Evolutionary conservation across 2,888 invertebrate genomes (phyloP).

Genomic region (Apotomis capreana): DNA sequence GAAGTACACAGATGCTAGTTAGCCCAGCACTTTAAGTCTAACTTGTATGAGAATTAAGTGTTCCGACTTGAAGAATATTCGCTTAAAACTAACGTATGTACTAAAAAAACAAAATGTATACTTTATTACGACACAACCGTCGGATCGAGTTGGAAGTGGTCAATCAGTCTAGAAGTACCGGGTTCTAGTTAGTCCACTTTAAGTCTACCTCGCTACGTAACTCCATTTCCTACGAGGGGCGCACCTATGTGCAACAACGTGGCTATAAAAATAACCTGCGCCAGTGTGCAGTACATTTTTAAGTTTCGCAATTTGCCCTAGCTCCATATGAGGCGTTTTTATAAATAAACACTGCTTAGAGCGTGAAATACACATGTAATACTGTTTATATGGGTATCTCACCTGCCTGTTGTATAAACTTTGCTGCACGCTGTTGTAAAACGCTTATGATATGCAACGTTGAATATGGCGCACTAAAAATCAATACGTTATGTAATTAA

Average conservation of each 20-base stretch:
- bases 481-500: not conserved
- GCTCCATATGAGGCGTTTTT: constrained; percentile 23
- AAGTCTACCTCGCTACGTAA: constrained; percentile 54
- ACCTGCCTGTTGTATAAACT: constrained; percentile 20
- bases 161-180: constrained; percentile 73
- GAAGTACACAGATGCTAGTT: too few relatives aligned
- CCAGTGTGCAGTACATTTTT: constrained; percentile 20
- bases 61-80: too few relatives aligned
- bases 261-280: constrained; percentile 36
- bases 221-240: constrained; percentile 35
- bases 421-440: not conserved
- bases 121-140: constrained; percentile 56
- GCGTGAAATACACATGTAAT: constrained; percentile 22
- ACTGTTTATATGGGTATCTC: constrained; percentile 26
- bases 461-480: not conserved
- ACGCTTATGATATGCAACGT: not conserved
- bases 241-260: constrained; percentile 36
- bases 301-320: constrained; percentile 39
- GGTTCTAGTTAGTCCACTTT: constrained; percentile 63
- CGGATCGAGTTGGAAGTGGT: constrained; percentile 68
- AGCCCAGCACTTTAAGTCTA: too few relatives aligned
- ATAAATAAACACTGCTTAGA: constrained; percentile 30
- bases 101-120: constrained; percentile 6
- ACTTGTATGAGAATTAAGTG: too few relatives aligned
- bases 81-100: too few relatives aligned